A percentile compares a stretch with the other conserved stretches of the same genome.
Evolutionary conservation across 2,113 vertebrate genomes (phyloP).

Genomic region (Dolichallabes microphthalmus): DNA sequence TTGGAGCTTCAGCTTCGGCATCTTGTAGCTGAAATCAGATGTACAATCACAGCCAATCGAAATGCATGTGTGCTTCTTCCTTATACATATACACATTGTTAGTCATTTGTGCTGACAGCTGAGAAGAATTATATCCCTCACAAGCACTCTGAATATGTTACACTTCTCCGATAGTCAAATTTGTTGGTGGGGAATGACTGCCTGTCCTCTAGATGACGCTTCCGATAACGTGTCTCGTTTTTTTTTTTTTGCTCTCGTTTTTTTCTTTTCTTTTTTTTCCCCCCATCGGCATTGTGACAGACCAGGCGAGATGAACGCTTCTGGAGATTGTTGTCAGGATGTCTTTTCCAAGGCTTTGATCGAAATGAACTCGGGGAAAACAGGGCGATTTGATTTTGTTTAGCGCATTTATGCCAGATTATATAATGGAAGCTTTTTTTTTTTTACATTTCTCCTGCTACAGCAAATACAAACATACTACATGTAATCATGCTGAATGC

Average conservation of each 20-base stretch:
- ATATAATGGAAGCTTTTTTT: constrained; percentile 1
- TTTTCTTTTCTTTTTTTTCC: constrained; percentile 54
- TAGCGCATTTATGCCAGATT: constrained; percentile 7
- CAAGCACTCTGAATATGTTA: constrained; percentile 69
- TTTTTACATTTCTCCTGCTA: constrained; percentile 5
- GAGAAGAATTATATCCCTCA: constrained; percentile 68
- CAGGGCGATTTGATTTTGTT: constrained; percentile 57
- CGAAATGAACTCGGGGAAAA: constrained; percentile 59
- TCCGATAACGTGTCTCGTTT: constrained; percentile 64
- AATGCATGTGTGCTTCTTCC: constrained; percentile 47
- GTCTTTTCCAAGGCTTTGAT: constrained; percentile 65
- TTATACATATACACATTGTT: constrained; percentile 58
- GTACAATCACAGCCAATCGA: constrained; percentile 35
- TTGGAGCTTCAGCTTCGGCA: neutral
- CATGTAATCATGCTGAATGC: neutral
- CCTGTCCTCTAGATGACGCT: constrained; percentile 76
- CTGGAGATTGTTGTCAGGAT: constrained; percentile 66
- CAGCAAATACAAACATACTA: neutral
- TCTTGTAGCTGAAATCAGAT: constrained; percentile 9
- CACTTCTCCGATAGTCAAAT: constrained; percentile 70
- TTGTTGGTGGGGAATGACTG: constrained; percentile 54
- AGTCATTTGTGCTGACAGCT: constrained; percentile 67
- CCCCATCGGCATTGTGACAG: constrained; percentile 62
- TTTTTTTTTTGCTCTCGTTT: constrained; percentile 66
- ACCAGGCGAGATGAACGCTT: constrained; percentile 68